Conservation (phyloP, 2,113 vertebrate genomes). For the Hippocampus abdominalis region DNA sequence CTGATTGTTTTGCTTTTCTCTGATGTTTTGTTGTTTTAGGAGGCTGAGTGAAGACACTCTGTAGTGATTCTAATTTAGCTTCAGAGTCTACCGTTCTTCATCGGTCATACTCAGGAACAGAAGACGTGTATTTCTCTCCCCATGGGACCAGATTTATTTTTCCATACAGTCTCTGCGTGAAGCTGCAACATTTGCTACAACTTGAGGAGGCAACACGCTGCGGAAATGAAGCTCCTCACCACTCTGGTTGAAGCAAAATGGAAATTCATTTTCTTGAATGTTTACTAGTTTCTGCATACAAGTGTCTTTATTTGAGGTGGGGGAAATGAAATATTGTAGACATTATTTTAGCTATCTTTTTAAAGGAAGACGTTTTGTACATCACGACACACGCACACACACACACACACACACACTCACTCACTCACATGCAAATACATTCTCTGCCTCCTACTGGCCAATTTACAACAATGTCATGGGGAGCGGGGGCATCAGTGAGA, state of each 20-base stretch:
- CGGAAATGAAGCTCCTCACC: background rate
- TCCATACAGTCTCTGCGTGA: conserved; percentile 2
- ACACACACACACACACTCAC: background rate
- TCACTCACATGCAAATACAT: background rate
- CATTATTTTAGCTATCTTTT: background rate
- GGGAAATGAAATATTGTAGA: no score
- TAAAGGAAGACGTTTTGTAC: background rate
- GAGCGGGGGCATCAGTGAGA: background rate
- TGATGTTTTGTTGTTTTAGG: conserved; percentile 29
- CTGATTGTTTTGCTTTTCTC: background rate
- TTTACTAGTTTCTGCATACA: background rate
- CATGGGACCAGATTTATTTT: background rate
- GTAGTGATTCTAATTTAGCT: background rate
- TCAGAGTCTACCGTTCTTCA: conserved; percentile 6
- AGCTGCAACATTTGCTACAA: conserved; percentile 7
- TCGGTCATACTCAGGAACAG: conserved; percentile 49
- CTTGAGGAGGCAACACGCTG: background rate
- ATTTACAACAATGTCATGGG: conserved; percentile 1
- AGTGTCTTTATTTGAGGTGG: no score
- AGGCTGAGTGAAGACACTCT: conserved; percentile 41
- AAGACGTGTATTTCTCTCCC: conserved; percentile 16
- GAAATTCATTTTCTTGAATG: background rate
- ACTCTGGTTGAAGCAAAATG: background rate
- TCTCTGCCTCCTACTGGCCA: conserved; percentile 58
- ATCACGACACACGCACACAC: background rate